These are phyloP conservation scores for Xiphias gladius DNA, from an alignment of 2,113 vertebrate species.

Conservation along the genomic window DNA sequence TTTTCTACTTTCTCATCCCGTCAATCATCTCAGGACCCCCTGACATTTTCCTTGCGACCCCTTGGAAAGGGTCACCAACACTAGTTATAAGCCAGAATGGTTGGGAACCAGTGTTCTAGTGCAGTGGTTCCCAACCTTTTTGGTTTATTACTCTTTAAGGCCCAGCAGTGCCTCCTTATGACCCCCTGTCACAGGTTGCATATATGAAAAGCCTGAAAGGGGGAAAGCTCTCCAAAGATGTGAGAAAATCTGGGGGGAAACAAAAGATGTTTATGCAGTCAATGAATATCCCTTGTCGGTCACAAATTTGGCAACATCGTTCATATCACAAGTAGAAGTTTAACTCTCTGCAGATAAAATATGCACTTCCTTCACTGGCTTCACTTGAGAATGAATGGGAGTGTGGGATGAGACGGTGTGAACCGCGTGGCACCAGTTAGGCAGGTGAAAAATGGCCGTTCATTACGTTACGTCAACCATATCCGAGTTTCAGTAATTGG, in stretches of 20 bases:
- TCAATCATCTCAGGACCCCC: background rate
- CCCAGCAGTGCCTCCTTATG: too few species aligned
- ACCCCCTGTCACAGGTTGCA: background rate
- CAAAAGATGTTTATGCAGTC: too few species aligned
- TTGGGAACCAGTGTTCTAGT: background rate
- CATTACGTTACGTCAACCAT: conserved; percentile 76
- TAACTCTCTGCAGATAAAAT: background rate
- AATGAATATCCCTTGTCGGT: background rate
- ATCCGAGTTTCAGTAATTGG: conserved; percentile 68
- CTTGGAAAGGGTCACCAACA: background rate
- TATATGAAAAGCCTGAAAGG: background rate
- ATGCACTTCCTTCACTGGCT: background rate
- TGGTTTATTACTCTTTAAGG: background rate
- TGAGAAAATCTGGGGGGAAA: too few species aligned
- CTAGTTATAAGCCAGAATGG: background rate
- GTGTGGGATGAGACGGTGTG: background rate
- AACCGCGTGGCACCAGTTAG: conserved; percentile 53
- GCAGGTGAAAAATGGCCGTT: conserved; percentile 78
- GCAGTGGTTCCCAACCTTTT: background rate
- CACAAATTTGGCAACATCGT: background rate
- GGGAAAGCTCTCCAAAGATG: background rate
- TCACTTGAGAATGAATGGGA: conserved; percentile 13
- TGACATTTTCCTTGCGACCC: background rate
- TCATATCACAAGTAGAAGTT: conserved; percentile 21
- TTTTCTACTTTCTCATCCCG: background rate